A percentile compares a stretch with the other conserved stretches of the same genome.
These are phyloP conservation scores for Deilephila elpenor DNA, from an alignment of 2,888 invertebrate genomes.

Conservation along the genomic window DNA sequence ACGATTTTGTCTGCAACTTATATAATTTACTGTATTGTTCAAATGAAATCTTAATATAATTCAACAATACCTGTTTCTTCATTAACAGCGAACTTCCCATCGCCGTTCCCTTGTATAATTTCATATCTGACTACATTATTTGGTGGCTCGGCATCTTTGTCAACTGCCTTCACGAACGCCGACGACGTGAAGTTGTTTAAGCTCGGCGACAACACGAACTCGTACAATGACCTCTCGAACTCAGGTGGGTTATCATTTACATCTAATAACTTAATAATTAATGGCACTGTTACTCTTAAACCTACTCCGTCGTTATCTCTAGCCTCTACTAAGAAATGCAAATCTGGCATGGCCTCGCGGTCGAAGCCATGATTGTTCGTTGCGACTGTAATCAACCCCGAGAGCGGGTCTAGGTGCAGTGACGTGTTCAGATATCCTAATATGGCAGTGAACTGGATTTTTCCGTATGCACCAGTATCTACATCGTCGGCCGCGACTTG, in stretches of 20 bases:
- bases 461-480: slow-evolving; percentile 91
- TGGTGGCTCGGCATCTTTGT: slow-evolving; percentile 92
- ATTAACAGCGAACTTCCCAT: slow-evolving; percentile 90
- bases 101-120: slow-evolving; percentile 90
- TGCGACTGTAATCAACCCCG: slow-evolving; percentile 92
- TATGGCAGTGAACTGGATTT: slow-evolving; percentile 91
- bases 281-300: slow-evolving; percentile 88
- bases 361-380: slow-evolving; percentile 91
- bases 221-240: slow-evolving; percentile 92
- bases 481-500: slow-evolving; percentile 92
- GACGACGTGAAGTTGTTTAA: slow-evolving; percentile 90
- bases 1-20: too few relatives aligned
- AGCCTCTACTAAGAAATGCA: slow-evolving; percentile 93
- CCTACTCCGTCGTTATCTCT: slow-evolving; percentile 94
- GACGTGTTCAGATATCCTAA: slow-evolving; percentile 91
- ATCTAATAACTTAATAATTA: slow-evolving; percentile 90
- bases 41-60: too few relatives aligned
- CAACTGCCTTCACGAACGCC: slow-evolving; percentile 92
- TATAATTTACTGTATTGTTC: too few relatives aligned
- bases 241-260: slow-evolving; percentile 94
- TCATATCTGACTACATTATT: slow-evolving; percentile 95
- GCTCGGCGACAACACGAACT: slow-evolving; percentile 91
- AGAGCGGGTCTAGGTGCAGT: slow-evolving; percentile 89
- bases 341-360: slow-evolving; percentile 90
- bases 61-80: slow-evolving; percentile 86